A percentile compares a stretch with the other conserved stretches of the same genome.
phyloP scores from a whole-genome alignment of 2,888 invertebrate genomes.

The Drosophila mayaguana region DNA sequence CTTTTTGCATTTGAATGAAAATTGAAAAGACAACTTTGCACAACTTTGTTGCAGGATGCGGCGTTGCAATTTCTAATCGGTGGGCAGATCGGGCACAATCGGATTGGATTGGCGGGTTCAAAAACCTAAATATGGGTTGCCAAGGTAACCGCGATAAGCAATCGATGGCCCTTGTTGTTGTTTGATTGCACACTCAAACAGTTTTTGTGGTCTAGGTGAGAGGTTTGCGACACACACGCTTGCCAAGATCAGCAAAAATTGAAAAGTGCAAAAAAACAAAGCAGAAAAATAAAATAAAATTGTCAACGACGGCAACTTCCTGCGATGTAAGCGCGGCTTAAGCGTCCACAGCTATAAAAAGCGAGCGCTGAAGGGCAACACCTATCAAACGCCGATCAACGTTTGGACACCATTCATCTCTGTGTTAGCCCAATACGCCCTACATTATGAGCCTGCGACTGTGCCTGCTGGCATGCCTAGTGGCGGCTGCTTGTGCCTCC shows the following conservation, averaged over 20 bases:
- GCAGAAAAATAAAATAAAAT: constrained; percentile 27
- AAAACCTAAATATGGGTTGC: constrained; percentile 54
- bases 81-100: constrained; percentile 1
- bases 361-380: background rate
- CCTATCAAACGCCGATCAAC: constrained; percentile 69
- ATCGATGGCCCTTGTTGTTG: background rate
- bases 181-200: constrained; percentile 42
- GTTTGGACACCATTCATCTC: constrained; percentile 67
- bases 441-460: constrained; percentile 60
- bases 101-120: constrained; percentile 55
- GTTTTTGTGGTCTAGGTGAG: constrained; percentile 30
- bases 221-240: constrained; percentile 49
- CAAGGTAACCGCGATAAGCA: constrained; percentile 51
- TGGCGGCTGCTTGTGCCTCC: constrained; percentile 59
- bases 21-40: constrained; percentile 6
- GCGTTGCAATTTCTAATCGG: constrained; percentile 30
- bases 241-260: constrained; percentile 66
- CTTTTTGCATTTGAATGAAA: background rate
- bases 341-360: constrained; percentile 56
- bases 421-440: constrained; percentile 1
- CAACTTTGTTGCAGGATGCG: constrained; percentile 48
- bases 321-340: background rate
- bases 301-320: constrained; percentile 32
- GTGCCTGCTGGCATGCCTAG: constrained; percentile 74
- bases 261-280: constrained; percentile 1